Evolutionary conservation across 1,140 invertebrate genomes (phyloP).

Genomic region (Holcopasites calliopsidis): DNA sequence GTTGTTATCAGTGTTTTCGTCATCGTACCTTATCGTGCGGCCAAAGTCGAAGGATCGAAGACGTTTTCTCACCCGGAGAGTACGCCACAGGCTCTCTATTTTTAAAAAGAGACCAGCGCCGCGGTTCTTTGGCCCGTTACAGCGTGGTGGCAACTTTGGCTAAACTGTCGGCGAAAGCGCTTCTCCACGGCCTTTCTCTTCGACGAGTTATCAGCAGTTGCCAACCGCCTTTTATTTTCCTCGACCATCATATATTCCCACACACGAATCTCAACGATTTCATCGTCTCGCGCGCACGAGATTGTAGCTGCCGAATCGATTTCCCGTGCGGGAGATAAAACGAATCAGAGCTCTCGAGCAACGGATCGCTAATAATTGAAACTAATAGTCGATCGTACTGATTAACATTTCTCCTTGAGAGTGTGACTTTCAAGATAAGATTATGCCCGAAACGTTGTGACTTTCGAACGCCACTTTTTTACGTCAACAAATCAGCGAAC

Average conservation of each 20-base stretch:
- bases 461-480: not conserved
- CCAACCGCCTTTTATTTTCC: conserved; percentile 1
- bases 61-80: conserved; percentile 10
- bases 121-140: conserved; percentile 23
- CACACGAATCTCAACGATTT: not conserved
- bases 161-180: conserved; percentile 50
- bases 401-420: not conserved
- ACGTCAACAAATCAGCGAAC: too few species aligned
- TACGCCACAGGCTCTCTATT: conserved; percentile 16
- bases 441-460: not conserved
- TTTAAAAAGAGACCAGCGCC: conserved; percentile 31
- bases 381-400: not conserved
- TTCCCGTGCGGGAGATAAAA: not conserved
- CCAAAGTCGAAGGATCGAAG: conserved; percentile 41
- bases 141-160: conserved; percentile 9
- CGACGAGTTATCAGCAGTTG: conserved; percentile 45
- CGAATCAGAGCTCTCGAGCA: not conserved
- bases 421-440: conserved; percentile 23
- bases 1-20: conserved; percentile 25
- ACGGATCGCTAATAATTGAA: not conserved
- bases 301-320: not conserved
- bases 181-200: conserved; percentile 56
- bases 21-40: conserved; percentile 37
- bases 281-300: not conserved
- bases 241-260: not conserved